A percentile compares a stretch with the other conserved stretches of the same genome.
phyloP scores from a whole-genome alignment of 2,797 vertebrate species.

The Neosalanx taihuensis region DNA sequence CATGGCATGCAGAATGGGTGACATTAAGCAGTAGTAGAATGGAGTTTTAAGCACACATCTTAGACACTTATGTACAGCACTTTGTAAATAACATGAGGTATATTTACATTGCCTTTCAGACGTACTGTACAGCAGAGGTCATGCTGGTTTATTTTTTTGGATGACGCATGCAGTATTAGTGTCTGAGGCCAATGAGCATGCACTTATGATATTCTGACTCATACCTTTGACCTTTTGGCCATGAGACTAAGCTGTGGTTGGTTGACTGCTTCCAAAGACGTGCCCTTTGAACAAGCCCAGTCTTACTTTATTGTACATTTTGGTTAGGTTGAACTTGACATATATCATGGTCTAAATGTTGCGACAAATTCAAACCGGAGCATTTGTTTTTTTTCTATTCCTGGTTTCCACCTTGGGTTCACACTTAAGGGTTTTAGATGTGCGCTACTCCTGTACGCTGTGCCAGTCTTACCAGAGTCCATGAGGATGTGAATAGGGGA shows the following conservation, averaged over 20 bases:
- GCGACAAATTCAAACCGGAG: too few species aligned
- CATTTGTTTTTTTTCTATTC: neutral
- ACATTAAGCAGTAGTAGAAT: too few species aligned
- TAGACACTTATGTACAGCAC: neutral
- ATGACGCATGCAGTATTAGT: neutral
- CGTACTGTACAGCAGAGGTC: neutral
- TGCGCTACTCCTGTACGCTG: neutral
- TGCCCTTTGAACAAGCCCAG: constrained; percentile 50
- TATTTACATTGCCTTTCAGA: neutral
- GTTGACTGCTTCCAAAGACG: constrained; percentile 35
- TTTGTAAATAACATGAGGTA: neutral
- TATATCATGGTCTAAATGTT: too few species aligned
- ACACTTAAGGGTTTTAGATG: neutral
- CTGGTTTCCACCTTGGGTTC: too few species aligned
- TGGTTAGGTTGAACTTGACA: neutral
- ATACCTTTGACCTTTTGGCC: constrained; percentile 35
- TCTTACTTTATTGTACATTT: neutral
- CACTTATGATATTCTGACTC: neutral
- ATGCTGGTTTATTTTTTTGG: neutral
- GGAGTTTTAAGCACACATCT: too few species aligned
- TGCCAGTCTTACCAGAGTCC: constrained; percentile 62
- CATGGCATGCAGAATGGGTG: neutral
- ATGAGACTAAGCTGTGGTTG: constrained; percentile 40
- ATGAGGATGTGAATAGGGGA: constrained; percentile 55
- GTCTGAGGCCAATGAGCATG: neutral